Evolutionary conservation across 37 sponge, comb jelly and placozoan species (phyloP).

Genomic region (Beroe forskalii): DNA sequence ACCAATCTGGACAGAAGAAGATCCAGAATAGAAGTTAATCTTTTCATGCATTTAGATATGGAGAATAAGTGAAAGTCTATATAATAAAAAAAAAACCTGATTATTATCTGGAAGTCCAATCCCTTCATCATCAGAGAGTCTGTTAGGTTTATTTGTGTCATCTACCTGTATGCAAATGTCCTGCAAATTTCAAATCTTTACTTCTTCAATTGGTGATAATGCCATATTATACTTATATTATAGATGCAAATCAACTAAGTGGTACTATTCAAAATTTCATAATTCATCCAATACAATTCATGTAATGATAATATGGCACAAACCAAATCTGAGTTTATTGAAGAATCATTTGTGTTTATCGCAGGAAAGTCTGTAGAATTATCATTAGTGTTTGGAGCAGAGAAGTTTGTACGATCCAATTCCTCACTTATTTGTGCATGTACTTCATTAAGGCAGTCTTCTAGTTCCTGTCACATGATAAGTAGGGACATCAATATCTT

Average conservation of each 20-base stretch:
- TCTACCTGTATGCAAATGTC: not conserved
- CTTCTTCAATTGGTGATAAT: no score
- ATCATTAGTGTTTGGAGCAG: not conserved
- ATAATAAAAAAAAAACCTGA: no score
- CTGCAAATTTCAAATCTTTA: not conserved
- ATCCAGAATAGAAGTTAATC: no score
- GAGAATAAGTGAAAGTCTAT: no score
- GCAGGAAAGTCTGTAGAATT: no score
- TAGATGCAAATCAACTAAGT: no score
- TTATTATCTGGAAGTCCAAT: slow-evolving; percentile 25
- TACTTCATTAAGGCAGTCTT: slow-evolving; percentile 41
- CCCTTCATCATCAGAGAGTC: slow-evolving; percentile 48
- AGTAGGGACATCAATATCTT: not conserved
- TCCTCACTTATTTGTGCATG: slow-evolving; percentile 25
- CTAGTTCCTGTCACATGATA: slow-evolving; percentile 21
- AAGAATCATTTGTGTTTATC: not conserved
- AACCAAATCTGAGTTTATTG: not conserved
- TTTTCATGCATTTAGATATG: no score
- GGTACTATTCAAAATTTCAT: no score
- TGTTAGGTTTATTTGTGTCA: not conserved
- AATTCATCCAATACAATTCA: no score
- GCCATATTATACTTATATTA: no score
- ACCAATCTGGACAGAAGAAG: no score
- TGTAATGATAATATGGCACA: no score
- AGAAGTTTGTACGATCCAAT: not conserved